phyloP scores from a whole-genome alignment of 2,113 vertebrate species.

The Anguilla japonica region DNA sequence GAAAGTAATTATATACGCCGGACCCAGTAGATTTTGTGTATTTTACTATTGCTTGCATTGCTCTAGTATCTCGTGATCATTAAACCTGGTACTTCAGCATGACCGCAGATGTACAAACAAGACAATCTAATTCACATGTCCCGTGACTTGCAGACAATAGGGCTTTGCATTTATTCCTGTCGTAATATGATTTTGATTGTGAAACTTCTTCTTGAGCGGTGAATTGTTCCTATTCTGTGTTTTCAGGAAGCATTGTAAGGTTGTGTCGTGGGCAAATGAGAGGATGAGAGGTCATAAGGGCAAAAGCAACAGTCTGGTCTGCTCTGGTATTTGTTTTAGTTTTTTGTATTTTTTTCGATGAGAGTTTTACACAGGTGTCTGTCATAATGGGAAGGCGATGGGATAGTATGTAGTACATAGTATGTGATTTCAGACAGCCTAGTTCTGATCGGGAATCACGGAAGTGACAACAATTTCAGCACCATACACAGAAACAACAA shows the following conservation, averaged over 20 bases:
- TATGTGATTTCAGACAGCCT: too few species aligned
- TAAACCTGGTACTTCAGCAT: not conserved
- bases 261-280: not conserved
- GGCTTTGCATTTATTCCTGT: not conserved
- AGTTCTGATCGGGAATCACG: too few species aligned
- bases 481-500: too few species aligned
- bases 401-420: too few species aligned
- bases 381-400: not conserved
- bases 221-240: not conserved
- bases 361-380: not conserved
- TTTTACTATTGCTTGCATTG: not conserved
- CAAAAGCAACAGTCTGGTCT: not conserved
- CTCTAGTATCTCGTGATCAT: not conserved
- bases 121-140: not conserved
- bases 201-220: not conserved
- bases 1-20: too few species aligned
- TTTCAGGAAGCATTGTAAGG: not conserved
- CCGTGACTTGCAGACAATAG: not conserved
- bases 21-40: not conserved
- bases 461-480: too few species aligned
- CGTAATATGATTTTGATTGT: not conserved
- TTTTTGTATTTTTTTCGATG: not conserved
- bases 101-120: not conserved
- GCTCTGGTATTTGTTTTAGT: not conserved
- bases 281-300: not conserved